Conservation (phyloP, 2,113 vertebrate genomes). For the Gorsachius goisagi region DNA sequence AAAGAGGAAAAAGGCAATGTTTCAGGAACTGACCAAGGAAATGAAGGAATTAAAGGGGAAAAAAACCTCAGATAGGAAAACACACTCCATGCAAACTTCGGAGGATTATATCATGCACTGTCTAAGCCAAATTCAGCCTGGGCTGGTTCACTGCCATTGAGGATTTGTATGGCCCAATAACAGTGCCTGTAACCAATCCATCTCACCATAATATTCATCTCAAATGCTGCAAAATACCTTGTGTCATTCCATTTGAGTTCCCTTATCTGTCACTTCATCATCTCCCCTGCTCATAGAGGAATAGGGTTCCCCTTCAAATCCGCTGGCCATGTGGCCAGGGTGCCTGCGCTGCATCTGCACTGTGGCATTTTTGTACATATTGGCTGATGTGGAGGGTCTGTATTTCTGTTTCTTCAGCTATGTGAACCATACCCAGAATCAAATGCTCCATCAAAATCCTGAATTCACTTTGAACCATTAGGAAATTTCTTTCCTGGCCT, state of each 20-base stretch:
- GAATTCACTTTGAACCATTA: conserved; percentile 41
- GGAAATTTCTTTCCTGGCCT: conserved; percentile 44
- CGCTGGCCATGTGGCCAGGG: neutral
- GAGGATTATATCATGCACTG: neutral
- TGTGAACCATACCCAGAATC: conserved; percentile 27
- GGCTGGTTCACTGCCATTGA: neutral
- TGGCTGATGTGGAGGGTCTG: neutral
- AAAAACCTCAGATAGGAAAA: neutral
- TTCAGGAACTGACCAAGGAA: neutral
- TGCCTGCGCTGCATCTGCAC: neutral
- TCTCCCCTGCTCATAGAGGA: neutral
- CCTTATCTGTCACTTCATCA: conserved; percentile 50
- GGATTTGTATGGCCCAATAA: neutral
- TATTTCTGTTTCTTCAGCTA: conserved; percentile 53
- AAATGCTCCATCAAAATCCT: conserved; percentile 47
- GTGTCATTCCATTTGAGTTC: neutral
- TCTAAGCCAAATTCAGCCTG: neutral
- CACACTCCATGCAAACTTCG: neutral
- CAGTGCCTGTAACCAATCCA: neutral
- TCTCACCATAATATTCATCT: conserved; percentile 6
- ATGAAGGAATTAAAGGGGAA: neutral
- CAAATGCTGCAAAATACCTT: conserved; percentile 48
- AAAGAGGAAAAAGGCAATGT: neutral
- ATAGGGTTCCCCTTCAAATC: conserved; percentile 2
- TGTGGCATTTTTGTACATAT: neutral